Conservation (phyloP, 2,797 vertebrate genomes). For the Tokudaia tokunoshimensis region DNA sequence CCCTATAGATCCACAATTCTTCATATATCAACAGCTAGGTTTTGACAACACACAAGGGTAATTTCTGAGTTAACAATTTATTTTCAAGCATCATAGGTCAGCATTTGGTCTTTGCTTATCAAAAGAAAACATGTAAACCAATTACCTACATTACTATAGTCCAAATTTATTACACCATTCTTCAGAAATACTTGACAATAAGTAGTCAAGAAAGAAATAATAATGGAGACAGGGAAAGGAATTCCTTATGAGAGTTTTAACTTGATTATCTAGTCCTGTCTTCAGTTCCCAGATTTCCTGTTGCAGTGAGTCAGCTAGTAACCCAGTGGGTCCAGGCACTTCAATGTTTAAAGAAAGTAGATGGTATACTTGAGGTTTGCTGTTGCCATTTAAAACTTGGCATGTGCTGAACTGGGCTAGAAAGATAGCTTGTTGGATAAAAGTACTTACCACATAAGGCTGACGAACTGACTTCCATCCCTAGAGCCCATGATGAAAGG, state of each 20-base stretch:
- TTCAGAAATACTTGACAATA: constrained; percentile 25
- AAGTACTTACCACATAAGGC: neutral
- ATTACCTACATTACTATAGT: neutral
- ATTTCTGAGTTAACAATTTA: constrained; percentile 9
- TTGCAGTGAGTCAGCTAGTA: constrained; percentile 51
- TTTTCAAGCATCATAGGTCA: constrained; percentile 13
- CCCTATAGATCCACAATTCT: neutral
- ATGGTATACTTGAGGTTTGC: constrained; percentile 8
- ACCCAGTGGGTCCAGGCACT: neutral
- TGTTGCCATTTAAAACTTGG: neutral
- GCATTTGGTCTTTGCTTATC: constrained; percentile 21
- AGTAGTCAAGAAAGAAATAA: neutral
- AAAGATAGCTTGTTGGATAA: neutral
- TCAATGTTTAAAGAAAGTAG: constrained; percentile 18
- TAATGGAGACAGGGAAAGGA: neutral
- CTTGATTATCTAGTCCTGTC: constrained; percentile 38
- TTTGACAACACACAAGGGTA: neutral
- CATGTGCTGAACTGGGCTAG: neutral
- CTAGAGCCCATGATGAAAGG: neutral
- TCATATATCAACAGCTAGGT: neutral
- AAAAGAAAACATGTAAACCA: constrained; percentile 1
- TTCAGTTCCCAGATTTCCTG: constrained; percentile 53
- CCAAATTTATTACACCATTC: neutral
- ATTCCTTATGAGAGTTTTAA: neutral
- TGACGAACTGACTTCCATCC: neutral